Evolutionary conservation across 2,797 vertebrate genomes (phyloP), one percentile per base, ranked within the genome.

Genomic region (Sylvia borin): DNA sequence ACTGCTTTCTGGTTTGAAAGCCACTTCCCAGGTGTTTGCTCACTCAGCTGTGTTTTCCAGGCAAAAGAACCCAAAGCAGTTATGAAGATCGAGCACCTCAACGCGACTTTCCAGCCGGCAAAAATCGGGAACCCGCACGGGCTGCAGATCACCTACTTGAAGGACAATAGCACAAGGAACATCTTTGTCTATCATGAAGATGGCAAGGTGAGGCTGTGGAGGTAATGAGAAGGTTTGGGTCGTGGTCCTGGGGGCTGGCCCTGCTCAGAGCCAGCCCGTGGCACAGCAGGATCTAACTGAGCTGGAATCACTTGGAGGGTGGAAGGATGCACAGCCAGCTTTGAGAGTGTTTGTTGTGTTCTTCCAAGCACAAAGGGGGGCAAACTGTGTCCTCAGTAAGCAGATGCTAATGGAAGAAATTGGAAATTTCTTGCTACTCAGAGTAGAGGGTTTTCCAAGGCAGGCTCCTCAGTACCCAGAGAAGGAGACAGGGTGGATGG

Each of bases 91-190:
- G 99, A 99, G 70, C 99, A 99, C 25, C 98, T 99, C 43, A 99
- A 99, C 1, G 99, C 99, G 4, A 99, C 99, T 74, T 99, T 99
- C 97, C 99, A 99, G 95, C 99, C 99, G 0, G 98, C 98, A 32
- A 99, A 99, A 96, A 99, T 99, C 0, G 99, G 99, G 70, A 99
- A 99, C 97, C 99, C 99, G 0, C 98, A 99, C 0, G 99, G 99
- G 16, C 98, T 99, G 88, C 99, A 99, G 98, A 99, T 99, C 97
- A 99, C 99, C 58, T 99, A 99, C 98, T 93, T 99, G 97, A 99
- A 99, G 97, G 99, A 99, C 98, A 99, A 99, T 92, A 99, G 99
- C 98, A 99, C 99, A 85, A 98, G 99, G 82, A 99, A 99, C 96
- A 99, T 99, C 97, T 99, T 99, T 57, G 98, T 99, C 60, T 99